Evolutionary conservation across 2,888 invertebrate genomes (phyloP), one percentile per base, ranked within the genome.

Genomic region (Nomada ferruginata): DNA sequence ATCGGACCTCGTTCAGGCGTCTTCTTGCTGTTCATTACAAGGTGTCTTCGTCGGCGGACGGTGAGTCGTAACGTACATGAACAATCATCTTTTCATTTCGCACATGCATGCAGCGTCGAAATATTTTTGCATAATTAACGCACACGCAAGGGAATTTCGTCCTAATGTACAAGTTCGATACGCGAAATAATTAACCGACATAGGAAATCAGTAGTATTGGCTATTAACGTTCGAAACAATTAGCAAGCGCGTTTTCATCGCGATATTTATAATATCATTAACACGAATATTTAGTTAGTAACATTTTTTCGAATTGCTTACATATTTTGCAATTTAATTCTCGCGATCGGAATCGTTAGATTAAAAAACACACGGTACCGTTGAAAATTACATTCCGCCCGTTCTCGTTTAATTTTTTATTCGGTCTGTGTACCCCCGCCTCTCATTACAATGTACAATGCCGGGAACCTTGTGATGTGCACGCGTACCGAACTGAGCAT

Each of bases 401-500:
- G 23, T 23, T 42, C 60, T 7, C 29, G 23, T 55, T 50, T 55
- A 9, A 57, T 61, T 82, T 75, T 36, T 50, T n/a, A 55, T 55
- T 52, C 29, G n/a, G 47, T 42, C 63, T 53, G 53, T 57, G 70
- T 65, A 65, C 57, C 68, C 44, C 66, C 36, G 42, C 79, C 76
- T 81, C 61, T 86, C 71, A 18, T 57, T 55, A 71, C 76, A 79
- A 83, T 76, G 80, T 82, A 82, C 72, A 74, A 60, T 64, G 26
- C 13, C 60, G 64, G 72, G 68, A 74, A 77, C 73, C 66, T 73
- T 79, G 66, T 79, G 63, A 75, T 81, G 60, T 57, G 75, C 42
- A 61, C 83, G 76, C 72, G 82, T 82, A 84, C 66, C 80, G 76
- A 85, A 72, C 69, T 79, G 73, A 80, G 83, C 82, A 76, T 79